Percentiles rank a stretch among this genome's conserved stretches.
Conservation (phyloP, 2,113 vertebrate genomes). For the Phrynosoma platyrhinos region DNA sequence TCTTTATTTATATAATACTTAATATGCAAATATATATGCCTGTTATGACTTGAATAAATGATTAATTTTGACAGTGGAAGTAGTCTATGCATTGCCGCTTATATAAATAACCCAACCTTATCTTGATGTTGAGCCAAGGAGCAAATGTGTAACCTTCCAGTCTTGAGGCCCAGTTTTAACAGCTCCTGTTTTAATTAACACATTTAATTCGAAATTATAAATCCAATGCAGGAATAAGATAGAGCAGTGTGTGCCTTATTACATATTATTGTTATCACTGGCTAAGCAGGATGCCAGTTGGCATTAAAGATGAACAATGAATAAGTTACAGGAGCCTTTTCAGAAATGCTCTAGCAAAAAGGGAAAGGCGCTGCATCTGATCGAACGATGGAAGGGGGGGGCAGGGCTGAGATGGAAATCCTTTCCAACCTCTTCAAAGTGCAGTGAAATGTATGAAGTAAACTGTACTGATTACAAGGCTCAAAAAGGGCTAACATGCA, state of each 20-base stretch:
- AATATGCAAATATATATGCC: not conserved
- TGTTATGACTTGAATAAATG: constrained; percentile 2
- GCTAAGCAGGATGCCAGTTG: constrained; percentile 75
- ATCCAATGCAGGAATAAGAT: constrained; percentile 59
- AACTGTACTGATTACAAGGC: constrained; percentile 76
- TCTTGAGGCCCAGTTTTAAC: constrained; percentile 58
- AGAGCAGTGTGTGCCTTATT: constrained; percentile 62
- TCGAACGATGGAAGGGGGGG: constrained; percentile 15
- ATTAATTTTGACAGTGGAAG: not conserved
- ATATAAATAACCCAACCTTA: constrained; percentile 49
- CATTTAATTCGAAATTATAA: constrained; percentile 67
- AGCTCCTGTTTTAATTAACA: constrained; percentile 73
- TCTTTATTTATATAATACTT: not conserved
- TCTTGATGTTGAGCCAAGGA: constrained; percentile 46
- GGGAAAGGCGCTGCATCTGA: constrained; percentile 76
- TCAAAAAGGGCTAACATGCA: constrained; percentile 79
- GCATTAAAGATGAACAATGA: constrained; percentile 79
- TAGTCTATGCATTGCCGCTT: not conserved
- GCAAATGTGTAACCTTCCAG: constrained; percentile 57
- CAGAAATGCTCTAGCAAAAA: constrained; percentile 77
- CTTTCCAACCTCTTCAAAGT: constrained; percentile 71
- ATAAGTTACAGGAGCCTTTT: constrained; percentile 78
- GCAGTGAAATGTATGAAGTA: constrained; percentile 63
- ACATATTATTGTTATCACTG: constrained; percentile 82
- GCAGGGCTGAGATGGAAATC: constrained; percentile 25